Conservation (phyloP, 2,113 vertebrate species). For the Bos javanicus region DNA sequence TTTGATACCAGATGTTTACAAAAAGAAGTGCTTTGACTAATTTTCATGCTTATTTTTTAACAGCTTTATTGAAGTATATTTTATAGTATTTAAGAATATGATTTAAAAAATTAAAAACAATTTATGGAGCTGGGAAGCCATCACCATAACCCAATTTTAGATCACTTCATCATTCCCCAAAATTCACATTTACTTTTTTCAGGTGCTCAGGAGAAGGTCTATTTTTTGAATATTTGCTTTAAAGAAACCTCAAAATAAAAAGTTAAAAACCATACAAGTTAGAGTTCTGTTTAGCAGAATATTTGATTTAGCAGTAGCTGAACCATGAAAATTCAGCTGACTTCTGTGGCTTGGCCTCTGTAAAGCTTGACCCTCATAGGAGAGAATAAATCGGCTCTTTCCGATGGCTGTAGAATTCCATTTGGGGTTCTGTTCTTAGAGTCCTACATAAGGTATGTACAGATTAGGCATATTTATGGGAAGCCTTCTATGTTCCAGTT, state of each 20-base stretch:
- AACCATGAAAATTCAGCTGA: background rate
- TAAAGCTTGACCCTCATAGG: background rate
- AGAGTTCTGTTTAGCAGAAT: slow-evolving; percentile 28
- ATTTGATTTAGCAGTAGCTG: slow-evolving; percentile 9
- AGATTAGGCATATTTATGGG: background rate
- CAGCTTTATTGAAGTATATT: background rate
- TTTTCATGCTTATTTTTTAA: slow-evolving; percentile 36
- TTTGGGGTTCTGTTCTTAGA: slow-evolving; percentile 31
- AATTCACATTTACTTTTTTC: slow-evolving; percentile 1
- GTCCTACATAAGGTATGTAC: background rate
- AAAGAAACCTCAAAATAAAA: background rate
- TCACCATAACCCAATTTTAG: background rate
- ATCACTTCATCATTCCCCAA: background rate
- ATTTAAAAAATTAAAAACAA: background rate
- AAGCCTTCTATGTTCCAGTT: background rate
- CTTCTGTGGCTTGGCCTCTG: background rate
- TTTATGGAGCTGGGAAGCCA: background rate
- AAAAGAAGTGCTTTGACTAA: slow-evolving; percentile 9
- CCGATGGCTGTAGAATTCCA: background rate
- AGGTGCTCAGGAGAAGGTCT: background rate
- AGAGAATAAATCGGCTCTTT: background rate
- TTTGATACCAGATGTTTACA: background rate
- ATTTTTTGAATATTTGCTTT: slow-evolving; percentile 22
- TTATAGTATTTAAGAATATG: background rate
- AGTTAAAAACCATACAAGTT: background rate